phyloP scores from a whole-genome alignment of 2,888 invertebrate genomes.

The Tolmerus cingulatus region DNA sequence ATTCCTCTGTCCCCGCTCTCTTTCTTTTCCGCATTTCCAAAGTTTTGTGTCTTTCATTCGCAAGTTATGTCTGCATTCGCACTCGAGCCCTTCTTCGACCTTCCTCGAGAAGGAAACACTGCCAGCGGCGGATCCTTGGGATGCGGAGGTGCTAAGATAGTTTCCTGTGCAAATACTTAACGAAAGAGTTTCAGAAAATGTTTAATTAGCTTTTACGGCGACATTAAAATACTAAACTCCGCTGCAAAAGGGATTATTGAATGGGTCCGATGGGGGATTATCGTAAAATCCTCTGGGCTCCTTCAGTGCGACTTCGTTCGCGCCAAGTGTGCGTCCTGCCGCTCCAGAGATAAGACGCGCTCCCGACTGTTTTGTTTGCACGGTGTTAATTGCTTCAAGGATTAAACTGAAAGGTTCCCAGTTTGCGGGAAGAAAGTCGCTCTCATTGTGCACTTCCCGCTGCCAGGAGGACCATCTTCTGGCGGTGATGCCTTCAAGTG shows the following conservation, averaged over 20 bases:
- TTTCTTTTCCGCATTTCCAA: background rate
- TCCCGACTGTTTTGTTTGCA: background rate
- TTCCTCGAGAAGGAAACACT: background rate
- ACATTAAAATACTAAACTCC: constrained; percentile 6
- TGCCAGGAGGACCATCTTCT: background rate
- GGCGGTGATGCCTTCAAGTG: background rate
- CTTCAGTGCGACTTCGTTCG: background rate
- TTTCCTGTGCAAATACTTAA: background rate
- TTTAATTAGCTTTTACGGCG: constrained; percentile 15
- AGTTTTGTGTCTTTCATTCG: background rate
- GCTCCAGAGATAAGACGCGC: background rate
- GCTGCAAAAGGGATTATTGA: background rate
- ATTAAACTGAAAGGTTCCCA: background rate
- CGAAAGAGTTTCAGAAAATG: constrained; percentile 9
- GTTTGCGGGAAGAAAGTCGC: background rate
- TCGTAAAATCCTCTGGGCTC: background rate
- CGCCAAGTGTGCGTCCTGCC: background rate
- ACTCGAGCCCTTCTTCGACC: background rate
- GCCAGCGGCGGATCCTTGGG: background rate
- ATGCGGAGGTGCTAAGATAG: background rate
- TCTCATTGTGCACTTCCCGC: background rate
- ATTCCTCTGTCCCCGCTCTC: background rate
- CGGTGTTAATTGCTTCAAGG: constrained; percentile 11
- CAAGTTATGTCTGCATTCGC: constrained; percentile 1
- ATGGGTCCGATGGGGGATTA: background rate